Conservation (phyloP, 2,888 invertebrate species). For the Teleiodes luculella region DNA sequence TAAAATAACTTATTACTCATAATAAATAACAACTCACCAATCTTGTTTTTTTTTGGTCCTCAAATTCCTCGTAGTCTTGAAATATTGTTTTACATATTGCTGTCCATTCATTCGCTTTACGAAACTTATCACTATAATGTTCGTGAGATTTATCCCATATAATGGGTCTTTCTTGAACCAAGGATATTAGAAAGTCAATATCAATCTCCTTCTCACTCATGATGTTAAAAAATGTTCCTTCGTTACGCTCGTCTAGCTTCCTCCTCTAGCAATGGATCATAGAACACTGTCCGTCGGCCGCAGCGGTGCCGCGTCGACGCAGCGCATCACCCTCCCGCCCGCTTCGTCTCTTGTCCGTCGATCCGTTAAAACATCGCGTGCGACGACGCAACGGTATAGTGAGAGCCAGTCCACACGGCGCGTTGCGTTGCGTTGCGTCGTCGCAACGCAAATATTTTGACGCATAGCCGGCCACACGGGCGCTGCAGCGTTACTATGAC, state of each 20-base stretch:
- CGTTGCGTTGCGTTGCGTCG: too few species aligned
- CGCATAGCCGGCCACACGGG: too few species aligned
- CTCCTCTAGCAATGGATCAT: not conserved
- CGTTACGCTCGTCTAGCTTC: too few species aligned
- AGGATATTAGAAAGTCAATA: conserved; percentile 18
- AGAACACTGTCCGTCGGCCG: conserved; percentile 18
- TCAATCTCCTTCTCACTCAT: not conserved
- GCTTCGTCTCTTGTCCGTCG: conserved; percentile 21
- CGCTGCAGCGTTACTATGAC: too few species aligned
- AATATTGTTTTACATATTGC: conserved; percentile 21
- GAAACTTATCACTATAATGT: conserved; percentile 20
- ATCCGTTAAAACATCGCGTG: too few species aligned
- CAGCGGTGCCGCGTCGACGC: conserved; percentile 21
- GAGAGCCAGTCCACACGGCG: too few species aligned
- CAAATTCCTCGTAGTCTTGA: conserved; percentile 23
- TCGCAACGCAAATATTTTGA: too few species aligned
- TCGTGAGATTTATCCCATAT: conserved; percentile 21
- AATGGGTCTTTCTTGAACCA: conserved; percentile 21
- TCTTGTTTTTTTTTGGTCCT: conserved; percentile 24
- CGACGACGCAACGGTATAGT: too few species aligned
- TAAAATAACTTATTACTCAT: too few species aligned
- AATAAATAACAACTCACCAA: conserved; percentile 21
- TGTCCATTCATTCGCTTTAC: conserved; percentile 14
- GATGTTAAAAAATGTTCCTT: conserved; percentile 3
- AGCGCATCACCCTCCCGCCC: conserved; percentile 20